Conservation (phyloP, 1,140 invertebrate genomes). For the Megalonaias nervosa region DNA sequence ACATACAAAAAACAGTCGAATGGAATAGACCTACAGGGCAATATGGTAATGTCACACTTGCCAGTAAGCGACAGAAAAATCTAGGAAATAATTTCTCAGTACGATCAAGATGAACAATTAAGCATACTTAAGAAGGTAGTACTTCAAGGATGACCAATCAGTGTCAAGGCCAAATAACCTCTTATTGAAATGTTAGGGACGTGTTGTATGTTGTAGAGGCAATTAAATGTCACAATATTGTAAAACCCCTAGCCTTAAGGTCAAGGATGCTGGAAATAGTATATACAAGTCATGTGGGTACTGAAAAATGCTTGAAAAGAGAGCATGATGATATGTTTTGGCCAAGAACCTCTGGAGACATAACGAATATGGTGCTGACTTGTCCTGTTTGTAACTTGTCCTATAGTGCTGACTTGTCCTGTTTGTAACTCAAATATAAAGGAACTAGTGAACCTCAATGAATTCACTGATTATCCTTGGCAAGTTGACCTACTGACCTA, state of each 20-base stretch:
- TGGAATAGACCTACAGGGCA: background rate
- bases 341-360: constrained; percentile 22
- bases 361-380: constrained; percentile 12
- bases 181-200: constrained; percentile 8
- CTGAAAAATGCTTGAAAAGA: constrained; percentile 8
- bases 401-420: constrained; percentile 18
- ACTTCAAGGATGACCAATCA: background rate
- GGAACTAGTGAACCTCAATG: constrained; percentile 4
- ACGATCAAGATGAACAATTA: background rate
- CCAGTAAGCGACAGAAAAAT: background rate
- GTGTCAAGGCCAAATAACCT: background rate
- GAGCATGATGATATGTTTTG: constrained; percentile 27
- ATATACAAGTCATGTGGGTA: constrained; percentile 29
- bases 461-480: constrained; percentile 17
- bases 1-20: background rate
- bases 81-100: background rate
- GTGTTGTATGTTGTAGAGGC: background rate
- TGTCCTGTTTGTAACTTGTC: constrained; percentile 17
- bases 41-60: constrained; percentile 1
- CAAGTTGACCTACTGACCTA: constrained; percentile 18
- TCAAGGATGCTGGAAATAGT: constrained; percentile 10
- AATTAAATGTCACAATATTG: constrained; percentile 23
- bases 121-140: background rate
- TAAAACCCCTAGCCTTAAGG: constrained; percentile 9
- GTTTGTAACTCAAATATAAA: constrained; percentile 10